Conservation (phyloP, 2,113 vertebrate species). For the Aspiorhynchus laticeps region DNA sequence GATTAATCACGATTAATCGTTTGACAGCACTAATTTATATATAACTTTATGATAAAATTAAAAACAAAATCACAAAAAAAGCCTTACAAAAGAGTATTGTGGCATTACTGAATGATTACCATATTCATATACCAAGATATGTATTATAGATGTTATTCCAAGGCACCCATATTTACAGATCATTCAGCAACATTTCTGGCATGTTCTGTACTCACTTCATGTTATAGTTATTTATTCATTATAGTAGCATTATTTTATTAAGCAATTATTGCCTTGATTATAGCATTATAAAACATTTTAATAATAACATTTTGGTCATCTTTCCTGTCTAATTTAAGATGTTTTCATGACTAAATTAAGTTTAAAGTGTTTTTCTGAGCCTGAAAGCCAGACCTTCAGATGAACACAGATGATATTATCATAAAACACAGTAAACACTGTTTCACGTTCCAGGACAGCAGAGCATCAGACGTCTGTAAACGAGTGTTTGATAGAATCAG, state of each 20-base stretch:
- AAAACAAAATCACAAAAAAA: no score
- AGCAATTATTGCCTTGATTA: no score
- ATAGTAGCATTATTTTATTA: background rate
- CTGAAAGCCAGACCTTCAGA: background rate
- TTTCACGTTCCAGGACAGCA: background rate
- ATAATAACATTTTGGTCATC: background rate
- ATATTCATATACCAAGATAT: no score
- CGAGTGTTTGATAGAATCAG: conserved; percentile 38
- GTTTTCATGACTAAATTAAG: background rate
- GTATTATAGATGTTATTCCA: no score
- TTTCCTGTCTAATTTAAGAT: background rate
- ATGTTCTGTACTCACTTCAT: no score
- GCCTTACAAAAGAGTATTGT: no score
- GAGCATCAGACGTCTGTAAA: background rate
- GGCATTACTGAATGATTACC: no score
- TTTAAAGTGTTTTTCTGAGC: background rate
- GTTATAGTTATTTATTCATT: background rate
- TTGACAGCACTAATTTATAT: no score
- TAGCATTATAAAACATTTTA: background rate
- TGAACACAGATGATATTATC: background rate
- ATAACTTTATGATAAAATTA: no score
- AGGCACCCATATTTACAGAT: no score
- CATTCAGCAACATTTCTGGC: no score
- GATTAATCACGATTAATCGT: no score
- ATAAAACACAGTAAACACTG: background rate